Percentiles rank a stretch among this genome's conserved stretches.
phyloP scores from a whole-genome alignment of 35 echinoderm and acorn worm species.

The Lytechinus variegatus region DNA sequence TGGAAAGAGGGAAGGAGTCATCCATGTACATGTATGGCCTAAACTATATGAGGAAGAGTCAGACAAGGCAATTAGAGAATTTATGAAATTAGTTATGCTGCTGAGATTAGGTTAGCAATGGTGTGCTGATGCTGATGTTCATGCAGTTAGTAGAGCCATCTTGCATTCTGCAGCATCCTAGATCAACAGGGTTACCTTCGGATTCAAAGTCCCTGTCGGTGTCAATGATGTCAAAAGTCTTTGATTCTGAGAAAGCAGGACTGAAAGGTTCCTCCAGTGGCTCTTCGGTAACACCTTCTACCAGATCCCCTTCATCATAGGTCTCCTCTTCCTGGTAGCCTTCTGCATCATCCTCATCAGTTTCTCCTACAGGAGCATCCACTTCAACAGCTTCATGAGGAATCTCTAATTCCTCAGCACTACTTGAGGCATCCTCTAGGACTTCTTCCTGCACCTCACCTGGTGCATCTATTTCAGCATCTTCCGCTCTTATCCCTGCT shows the following conservation, averaged over 20 bases:
- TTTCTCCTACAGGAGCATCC: neutral
- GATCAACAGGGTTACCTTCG: conserved; percentile 23
- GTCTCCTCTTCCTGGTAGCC: neutral
- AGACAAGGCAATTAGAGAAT: neutral
- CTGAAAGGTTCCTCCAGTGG: conserved; percentile 9
- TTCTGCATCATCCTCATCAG: neutral
- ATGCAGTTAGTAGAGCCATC: neutral
- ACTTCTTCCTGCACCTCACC: neutral
- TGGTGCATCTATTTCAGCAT: neutral
- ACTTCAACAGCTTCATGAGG: neutral
- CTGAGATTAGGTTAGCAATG: neutral
- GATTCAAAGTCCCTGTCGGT: conserved; percentile 16
- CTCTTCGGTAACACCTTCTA: neutral
- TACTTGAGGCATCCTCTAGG: neutral
- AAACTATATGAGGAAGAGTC: neutral
- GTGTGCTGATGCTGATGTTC: neutral
- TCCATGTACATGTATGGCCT: neutral
- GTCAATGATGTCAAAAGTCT: conserved; percentile 41
- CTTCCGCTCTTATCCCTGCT: neutral
- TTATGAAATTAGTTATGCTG: neutral
- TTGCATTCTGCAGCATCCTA: neutral
- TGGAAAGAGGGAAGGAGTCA: neutral
- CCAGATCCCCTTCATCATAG: neutral
- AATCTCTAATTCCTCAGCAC: neutral
- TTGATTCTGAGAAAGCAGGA: conserved; percentile 33